phyloP scores from a whole-genome alignment of 2,113 vertebrate species.

The Pipa parva region DNA sequence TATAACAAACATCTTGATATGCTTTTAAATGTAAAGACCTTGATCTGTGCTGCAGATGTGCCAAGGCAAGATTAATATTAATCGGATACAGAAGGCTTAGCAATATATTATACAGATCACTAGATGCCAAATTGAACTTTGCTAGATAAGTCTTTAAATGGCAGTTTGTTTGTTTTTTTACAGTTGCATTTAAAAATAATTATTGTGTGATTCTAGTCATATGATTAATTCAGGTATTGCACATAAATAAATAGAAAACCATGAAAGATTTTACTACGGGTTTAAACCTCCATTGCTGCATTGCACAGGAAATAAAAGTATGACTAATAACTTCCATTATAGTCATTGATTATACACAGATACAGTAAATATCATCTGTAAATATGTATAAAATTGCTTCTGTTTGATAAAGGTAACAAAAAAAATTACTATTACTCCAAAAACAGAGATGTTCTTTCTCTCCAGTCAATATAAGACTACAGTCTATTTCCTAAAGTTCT shows the following conservation, averaged over 20 bases:
- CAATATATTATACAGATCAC: slow-evolving; percentile 7
- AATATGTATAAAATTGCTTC: no score
- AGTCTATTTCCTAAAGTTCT: no score
- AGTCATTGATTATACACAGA: no score
- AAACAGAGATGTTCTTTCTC: not conserved
- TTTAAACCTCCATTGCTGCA: slow-evolving; percentile 5
- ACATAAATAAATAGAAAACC: slow-evolving; percentile 11
- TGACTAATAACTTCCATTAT: no score
- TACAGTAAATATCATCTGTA: no score
- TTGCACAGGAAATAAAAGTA: not conserved
- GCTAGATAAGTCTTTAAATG: slow-evolving; percentile 10
- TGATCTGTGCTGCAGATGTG: slow-evolving; percentile 8
- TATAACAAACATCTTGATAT: slow-evolving; percentile 14
- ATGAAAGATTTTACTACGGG: not conserved
- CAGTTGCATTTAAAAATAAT: slow-evolving; percentile 23
- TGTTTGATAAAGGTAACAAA: no score
- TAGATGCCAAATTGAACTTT: slow-evolving; percentile 23
- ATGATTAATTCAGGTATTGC: slow-evolving; percentile 14
- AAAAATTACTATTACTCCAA: not conserved
- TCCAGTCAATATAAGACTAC: no score
- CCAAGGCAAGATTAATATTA: slow-evolving; percentile 36
- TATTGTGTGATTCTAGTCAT: not conserved
- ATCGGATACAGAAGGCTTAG: slow-evolving; percentile 7
- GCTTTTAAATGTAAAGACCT: not conserved
- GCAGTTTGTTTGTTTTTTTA: not conserved